Evolutionary conservation across 2,888 invertebrate genomes (phyloP).

Genomic region (Polietes domitor): DNA sequence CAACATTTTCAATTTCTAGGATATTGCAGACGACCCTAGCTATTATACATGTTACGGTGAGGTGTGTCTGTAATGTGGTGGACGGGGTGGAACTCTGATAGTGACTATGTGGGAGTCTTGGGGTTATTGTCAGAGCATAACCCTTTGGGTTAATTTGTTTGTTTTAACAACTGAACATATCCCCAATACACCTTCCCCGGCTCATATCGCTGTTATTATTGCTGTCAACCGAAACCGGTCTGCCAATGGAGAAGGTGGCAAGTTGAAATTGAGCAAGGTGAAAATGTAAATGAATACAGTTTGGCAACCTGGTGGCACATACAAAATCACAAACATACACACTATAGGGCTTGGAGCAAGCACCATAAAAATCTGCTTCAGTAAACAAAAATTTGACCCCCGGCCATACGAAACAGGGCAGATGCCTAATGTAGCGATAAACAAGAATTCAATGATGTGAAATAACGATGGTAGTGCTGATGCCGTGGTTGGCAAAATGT

Average conservation of each 20-base stretch:
- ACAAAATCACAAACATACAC: too few species aligned
- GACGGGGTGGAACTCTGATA: too few species aligned
- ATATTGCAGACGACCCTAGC: too few species aligned
- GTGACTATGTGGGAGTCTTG: too few species aligned
- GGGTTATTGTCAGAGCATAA: background rate
- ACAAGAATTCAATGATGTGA: background rate
- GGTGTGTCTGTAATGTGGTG: too few species aligned
- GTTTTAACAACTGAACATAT: background rate
- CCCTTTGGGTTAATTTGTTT: constrained; percentile 8
- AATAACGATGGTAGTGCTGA: background rate
- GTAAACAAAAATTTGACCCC: background rate
- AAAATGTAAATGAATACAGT: constrained; percentile 47
- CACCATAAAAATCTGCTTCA: background rate
- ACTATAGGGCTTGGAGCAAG: background rate
- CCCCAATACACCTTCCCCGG: background rate
- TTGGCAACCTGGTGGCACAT: background rate
- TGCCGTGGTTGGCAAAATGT: background rate
- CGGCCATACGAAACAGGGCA: background rate
- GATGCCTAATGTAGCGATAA: background rate
- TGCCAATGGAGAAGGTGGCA: background rate
- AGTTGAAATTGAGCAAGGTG: constrained; percentile 34
- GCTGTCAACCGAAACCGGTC: background rate
- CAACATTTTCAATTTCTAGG: too few species aligned
- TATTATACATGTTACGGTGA: too few species aligned
- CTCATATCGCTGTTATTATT: background rate